phyloP scores from a whole-genome alignment of 2,888 invertebrate genomes.

The Nephrotoma appendiculata region DNA sequence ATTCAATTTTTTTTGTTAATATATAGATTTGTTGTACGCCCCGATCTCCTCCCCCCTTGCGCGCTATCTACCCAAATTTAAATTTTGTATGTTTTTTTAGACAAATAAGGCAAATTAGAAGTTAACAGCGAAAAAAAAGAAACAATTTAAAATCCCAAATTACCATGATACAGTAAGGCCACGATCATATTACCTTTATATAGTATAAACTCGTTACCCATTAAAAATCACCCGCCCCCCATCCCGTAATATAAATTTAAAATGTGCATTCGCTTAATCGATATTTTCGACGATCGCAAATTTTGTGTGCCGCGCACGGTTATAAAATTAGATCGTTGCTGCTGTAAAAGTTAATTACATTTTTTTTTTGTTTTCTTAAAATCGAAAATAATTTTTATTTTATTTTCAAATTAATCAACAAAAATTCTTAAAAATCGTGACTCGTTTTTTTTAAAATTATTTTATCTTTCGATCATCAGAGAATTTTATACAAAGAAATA shows the following conservation, averaged over 20 bases:
- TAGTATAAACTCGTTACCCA: no score
- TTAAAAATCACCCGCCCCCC: no score
- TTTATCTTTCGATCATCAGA: neutral
- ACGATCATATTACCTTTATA: no score
- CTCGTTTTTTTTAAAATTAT: neutral
- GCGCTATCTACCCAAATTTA: neutral
- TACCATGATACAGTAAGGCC: no score
- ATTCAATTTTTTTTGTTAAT: neutral
- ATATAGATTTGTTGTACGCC: neutral
- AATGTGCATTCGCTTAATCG: no score
- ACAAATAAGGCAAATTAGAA: neutral
- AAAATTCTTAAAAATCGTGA: neutral
- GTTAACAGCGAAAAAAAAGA: no score
- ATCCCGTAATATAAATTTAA: no score
- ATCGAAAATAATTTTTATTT: neutral
- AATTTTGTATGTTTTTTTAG: neutral
- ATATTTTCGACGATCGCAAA: no score
- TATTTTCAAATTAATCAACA: neutral
- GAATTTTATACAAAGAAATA: neutral
- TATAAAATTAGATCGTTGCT: neutral
- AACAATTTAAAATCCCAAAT: no score
- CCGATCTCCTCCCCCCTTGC: neutral
- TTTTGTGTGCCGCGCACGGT: neutral
- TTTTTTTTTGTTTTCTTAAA: neutral
- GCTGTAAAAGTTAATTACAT: neutral